phyloP scores from a whole-genome alignment of 2,797 vertebrate species.

The Gephyroberyx darwinii region DNA sequence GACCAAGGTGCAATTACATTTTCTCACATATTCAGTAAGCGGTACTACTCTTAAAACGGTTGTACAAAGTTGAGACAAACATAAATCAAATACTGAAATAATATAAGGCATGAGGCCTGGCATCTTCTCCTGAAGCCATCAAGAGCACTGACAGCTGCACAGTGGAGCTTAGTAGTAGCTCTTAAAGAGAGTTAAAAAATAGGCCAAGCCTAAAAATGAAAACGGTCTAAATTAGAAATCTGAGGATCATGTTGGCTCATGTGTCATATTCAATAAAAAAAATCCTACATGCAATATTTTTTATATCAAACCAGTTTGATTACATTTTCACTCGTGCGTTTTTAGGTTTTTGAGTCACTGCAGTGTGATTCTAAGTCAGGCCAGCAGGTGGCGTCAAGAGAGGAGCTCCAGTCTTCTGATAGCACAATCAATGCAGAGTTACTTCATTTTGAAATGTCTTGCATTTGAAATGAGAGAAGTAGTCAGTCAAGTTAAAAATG shows the following conservation, averaged over 20 bases:
- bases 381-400: conserved; percentile 78
- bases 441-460: conserved; percentile 5
- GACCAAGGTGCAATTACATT: conserved; percentile 66
- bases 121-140: conserved; percentile 35
- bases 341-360: conserved; percentile 14
- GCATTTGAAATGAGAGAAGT: conserved; percentile 36
- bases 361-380: conserved; percentile 47
- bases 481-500: conserved; percentile 35
- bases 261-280: conserved; percentile 26
- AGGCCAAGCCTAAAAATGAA: conserved; percentile 27
- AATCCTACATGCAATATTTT: neutral
- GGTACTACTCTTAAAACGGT: conserved; percentile 35
- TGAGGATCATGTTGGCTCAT: conserved; percentile 6
- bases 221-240: conserved; percentile 28
- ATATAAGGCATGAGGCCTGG: conserved; percentile 12
- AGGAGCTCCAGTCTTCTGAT: conserved; percentile 18
- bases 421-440: neutral
- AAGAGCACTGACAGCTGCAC: conserved; percentile 30
- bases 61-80: conserved; percentile 31
- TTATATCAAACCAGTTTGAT: conserved; percentile 22
- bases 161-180: conserved; percentile 11
- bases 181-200: conserved; percentile 18
- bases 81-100: conserved; percentile 59
- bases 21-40: conserved; percentile 44
- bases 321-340: conserved; percentile 2